These are phyloP conservation scores for Mesocentrotus franciscanus DNA, from an alignment of 53 echinoderm and acorn worm genomes.

Conservation along the genomic window DNA sequence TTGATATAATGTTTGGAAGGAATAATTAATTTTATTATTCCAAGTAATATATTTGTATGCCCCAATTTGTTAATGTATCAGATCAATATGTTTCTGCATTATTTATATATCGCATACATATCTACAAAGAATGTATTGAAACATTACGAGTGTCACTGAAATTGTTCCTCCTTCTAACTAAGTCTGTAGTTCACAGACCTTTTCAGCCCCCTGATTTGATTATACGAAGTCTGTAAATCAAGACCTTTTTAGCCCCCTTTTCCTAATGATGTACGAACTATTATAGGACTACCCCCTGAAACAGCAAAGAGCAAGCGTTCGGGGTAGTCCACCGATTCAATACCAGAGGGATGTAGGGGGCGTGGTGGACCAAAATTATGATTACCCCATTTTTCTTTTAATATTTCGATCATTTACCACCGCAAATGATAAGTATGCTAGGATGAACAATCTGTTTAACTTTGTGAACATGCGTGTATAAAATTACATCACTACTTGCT, in stretches of 20 bases:
- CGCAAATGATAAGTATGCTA: background rate
- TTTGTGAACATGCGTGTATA: background rate
- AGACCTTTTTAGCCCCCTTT: background rate
- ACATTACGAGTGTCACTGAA: too few species aligned
- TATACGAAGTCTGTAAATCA: background rate
- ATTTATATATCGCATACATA: background rate
- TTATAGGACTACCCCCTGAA: slow-evolving; percentile 45
- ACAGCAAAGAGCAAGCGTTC: slow-evolving; percentile 52
- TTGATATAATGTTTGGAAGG: background rate
- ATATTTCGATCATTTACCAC: background rate
- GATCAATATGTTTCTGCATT: background rate
- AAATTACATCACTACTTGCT: background rate
- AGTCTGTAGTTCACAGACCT: too few species aligned
- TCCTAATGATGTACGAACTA: background rate
- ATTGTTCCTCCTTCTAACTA: too few species aligned
- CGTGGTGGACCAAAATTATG: background rate
- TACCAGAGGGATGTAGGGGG: slow-evolving; percentile 4
- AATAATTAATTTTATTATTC: background rate
- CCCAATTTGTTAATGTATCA: background rate
- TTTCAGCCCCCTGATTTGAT: too few species aligned
- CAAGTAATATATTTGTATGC: background rate
- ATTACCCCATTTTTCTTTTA: background rate
- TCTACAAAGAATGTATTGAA: too few species aligned
- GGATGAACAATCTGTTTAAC: background rate
- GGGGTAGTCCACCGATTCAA: slow-evolving; percentile 40